A percentile compares a stretch with the other conserved stretches of the same genome.
phyloP scores from a whole-genome alignment of 1,140 invertebrate species.

The Zaprionus capensis region DNA sequence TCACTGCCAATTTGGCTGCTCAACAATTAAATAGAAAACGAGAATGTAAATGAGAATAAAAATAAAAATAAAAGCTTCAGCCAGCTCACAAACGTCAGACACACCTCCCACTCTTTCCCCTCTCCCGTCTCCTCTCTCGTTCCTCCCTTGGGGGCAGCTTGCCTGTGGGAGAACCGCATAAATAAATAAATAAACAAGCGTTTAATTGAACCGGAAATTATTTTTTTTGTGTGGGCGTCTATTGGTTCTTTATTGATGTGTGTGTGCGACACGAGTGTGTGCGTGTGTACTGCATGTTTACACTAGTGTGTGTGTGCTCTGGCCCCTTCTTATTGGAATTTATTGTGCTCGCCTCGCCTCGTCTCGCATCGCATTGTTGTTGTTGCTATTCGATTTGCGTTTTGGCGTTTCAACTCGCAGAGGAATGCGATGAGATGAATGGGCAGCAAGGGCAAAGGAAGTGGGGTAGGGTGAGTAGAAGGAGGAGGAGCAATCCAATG shows the following conservation, averaged over 20 bases:
- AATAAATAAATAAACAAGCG: conserved; percentile 80
- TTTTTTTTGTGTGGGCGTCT: conserved; percentile 69
- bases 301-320: conserved; percentile 26
- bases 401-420: conserved; percentile 46
- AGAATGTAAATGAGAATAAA: conserved; percentile 31
- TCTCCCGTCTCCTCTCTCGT: background rate
- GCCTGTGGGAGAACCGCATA: conserved; percentile 49
- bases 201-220: conserved; percentile 83
- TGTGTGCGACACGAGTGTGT: conserved; percentile 15
- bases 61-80: conserved; percentile 19
- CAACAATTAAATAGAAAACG: conserved; percentile 62
- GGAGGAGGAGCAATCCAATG: background rate
- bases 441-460: no score
- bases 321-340: conserved; percentile 66
- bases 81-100: conserved; percentile 12
- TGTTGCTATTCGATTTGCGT: conserved; percentile 42
- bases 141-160: background rate
- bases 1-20: conserved; percentile 46
- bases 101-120: conserved; percentile 5
- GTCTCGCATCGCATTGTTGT: conserved; percentile 27
- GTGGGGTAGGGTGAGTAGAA: background rate
- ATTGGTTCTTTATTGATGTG: conserved; percentile 41
- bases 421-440: background rate
- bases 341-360: conserved; percentile 59
- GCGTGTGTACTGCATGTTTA: conserved; percentile 3